These are phyloP conservation scores for Papilio glaucus DNA, from an alignment of 1,140 invertebrate genomes.

Conservation along the genomic window DNA sequence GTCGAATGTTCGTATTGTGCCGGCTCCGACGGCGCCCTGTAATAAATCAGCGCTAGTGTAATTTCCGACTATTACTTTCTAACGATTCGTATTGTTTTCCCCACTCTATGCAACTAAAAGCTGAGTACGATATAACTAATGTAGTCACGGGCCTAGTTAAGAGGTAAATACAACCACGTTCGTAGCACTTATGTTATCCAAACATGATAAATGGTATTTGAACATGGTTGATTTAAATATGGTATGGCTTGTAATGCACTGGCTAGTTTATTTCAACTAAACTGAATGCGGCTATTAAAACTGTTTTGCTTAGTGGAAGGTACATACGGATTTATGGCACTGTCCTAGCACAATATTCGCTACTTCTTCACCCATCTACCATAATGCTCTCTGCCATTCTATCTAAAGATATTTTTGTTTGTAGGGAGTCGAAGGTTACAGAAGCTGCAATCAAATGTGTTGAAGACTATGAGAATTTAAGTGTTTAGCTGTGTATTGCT, in stretches of 20 bases:
- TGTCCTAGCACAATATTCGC: too few species aligned
- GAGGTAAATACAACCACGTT: background rate
- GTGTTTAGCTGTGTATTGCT: too few species aligned
- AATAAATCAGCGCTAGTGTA: conserved; percentile 46
- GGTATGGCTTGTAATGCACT: background rate
- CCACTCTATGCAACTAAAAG: conserved; percentile 16
- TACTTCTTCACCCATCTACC: too few species aligned
- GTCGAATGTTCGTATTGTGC: conserved; percentile 10
- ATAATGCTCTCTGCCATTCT: too few species aligned
- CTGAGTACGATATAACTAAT: background rate
- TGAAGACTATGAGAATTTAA: too few species aligned
- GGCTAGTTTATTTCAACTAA: background rate
- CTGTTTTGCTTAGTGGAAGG: too few species aligned
- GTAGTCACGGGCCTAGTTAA: background rate
- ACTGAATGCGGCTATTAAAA: background rate
- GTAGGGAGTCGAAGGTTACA: too few species aligned
- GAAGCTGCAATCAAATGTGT: too few species aligned
- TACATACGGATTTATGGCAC: too few species aligned
- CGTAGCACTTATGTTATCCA: background rate
- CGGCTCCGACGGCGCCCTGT: background rate
- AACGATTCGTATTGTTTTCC: conserved; percentile 44
- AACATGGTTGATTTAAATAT: conserved; percentile 8
- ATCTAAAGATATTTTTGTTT: too few species aligned
- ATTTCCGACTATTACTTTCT: conserved; percentile 45
- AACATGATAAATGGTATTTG: conserved; percentile 8